Evolutionary conservation across 2,113 vertebrate species (phyloP).

Genomic region (Actenoides lindsayi): DNA sequence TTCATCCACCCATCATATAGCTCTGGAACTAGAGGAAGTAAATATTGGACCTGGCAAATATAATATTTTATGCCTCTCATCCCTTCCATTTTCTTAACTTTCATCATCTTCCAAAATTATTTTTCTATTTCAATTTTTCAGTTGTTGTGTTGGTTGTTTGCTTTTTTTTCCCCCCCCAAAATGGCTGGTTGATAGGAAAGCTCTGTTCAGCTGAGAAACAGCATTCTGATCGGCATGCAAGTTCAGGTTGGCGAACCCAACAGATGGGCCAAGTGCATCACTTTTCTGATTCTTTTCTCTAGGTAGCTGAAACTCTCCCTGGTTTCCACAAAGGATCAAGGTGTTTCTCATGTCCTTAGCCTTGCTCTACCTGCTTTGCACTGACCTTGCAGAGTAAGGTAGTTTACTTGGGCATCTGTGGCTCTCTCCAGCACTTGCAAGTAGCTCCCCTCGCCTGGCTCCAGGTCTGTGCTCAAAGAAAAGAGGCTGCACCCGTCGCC

Average conservation of each 20-base stretch:
- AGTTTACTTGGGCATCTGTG: background rate
- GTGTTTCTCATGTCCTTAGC: background rate
- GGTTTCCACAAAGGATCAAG: background rate
- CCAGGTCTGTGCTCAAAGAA: background rate
- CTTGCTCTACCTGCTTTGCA: background rate
- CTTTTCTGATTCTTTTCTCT: background rate
- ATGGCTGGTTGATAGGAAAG: background rate
- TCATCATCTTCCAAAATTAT: constrained; percentile 33
- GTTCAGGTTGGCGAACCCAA: background rate
- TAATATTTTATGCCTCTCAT: constrained; percentile 18
- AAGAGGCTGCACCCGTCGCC: background rate
- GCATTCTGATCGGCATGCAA: background rate
- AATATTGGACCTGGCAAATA: constrained; percentile 46
- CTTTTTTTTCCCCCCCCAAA: background rate
- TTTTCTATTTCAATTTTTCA: constrained; percentile 26
- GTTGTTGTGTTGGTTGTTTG: background rate
- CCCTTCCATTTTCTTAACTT: constrained; percentile 36
- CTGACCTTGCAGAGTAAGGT: background rate
- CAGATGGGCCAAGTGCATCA: background rate
- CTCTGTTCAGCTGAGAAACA: background rate
- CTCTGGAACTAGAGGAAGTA: constrained; percentile 39
- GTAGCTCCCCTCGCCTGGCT: background rate
- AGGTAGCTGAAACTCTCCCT: background rate
- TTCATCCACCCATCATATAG: constrained; percentile 25
- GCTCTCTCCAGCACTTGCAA: background rate